phyloP scores from a whole-genome alignment of 2,888 invertebrate genomes.

The Latheticus oryzae region DNA sequence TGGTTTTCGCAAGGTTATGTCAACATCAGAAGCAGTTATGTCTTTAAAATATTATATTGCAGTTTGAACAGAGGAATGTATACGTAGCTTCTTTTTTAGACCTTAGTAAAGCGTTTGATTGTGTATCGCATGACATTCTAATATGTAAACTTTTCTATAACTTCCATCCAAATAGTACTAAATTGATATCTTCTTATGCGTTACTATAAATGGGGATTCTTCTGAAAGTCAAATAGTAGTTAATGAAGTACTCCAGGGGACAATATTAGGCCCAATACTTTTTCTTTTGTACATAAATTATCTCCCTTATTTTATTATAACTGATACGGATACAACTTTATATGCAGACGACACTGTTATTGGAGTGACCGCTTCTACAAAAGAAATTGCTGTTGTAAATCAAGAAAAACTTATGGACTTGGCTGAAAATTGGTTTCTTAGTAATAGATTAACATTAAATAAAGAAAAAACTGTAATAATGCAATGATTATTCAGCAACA shows the following conservation, averaged over 20 bases:
- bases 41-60: slow-evolving; percentile 1
- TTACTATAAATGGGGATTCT: background rate
- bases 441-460: background rate
- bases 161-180: slow-evolving; percentile 1
- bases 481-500: background rate
- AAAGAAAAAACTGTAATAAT: slow-evolving; percentile 1
- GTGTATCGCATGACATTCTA: background rate
- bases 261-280: background rate
- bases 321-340: background rate
- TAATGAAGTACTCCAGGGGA: background rate
- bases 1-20: slow-evolving; percentile 4
- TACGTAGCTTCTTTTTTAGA: background rate
- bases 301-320: slow-evolving; percentile 1
- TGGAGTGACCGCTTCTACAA: background rate
- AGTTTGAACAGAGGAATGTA: background rate
- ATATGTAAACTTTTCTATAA: slow-evolving; percentile 5
- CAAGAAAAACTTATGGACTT: background rate
- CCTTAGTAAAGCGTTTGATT: slow-evolving; percentile 1
- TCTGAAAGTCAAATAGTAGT: background rate
- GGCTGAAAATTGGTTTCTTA: background rate
- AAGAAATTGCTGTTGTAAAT: background rate
- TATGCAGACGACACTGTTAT: slow-evolving; percentile 2
- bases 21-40: slow-evolving; percentile 3
- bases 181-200: slow-evolving; percentile 1
- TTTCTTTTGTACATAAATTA: background rate